A percentile compares a stretch with the other conserved stretches of the same genome.
These are phyloP conservation scores for Chrysolina oricalcia DNA, from an alignment of 2,888 invertebrate species.

Conservation along the genomic window DNA sequence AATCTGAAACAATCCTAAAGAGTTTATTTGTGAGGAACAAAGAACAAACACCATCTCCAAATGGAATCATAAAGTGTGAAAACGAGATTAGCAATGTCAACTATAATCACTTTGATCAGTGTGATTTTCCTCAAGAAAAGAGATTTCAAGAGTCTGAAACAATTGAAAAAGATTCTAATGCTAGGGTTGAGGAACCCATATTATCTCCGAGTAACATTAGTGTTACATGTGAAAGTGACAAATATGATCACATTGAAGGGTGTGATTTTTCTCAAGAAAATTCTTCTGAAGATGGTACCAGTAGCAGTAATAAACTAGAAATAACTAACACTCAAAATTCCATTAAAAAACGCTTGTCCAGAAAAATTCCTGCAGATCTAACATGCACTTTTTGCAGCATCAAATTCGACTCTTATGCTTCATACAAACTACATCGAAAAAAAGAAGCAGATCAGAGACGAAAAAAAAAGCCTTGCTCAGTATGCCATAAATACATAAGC, in stretches of 20 bases:
- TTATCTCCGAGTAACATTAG: background rate
- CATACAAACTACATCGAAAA: constrained; percentile 48
- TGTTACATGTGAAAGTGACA: background rate
- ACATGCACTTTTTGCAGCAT: constrained; percentile 48
- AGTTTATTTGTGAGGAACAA: constrained; percentile 26
- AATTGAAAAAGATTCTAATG: background rate
- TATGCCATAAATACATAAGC: constrained; percentile 49
- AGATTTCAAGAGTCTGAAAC: background rate
- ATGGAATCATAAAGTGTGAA: background rate
- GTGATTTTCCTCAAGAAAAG: background rate
- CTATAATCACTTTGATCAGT: no score
- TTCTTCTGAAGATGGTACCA: background rate
- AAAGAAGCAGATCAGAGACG: constrained; percentile 51
- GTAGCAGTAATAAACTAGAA: background rate
- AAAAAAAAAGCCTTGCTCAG: constrained; percentile 45
- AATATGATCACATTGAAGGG: constrained; percentile 15
- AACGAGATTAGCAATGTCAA: background rate
- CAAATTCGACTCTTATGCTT: constrained; percentile 42
- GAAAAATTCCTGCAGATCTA: constrained; percentile 31
- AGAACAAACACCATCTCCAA: constrained; percentile 16
- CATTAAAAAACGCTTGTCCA: constrained; percentile 1
- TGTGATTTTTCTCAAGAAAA: background rate
- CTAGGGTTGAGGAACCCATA: background rate
- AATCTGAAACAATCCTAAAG: constrained; percentile 41
- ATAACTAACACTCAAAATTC: background rate